These are phyloP conservation scores for Branchipolynoe longqiensis DNA, from an alignment of 2,888 invertebrate genomes.

Conservation along the genomic window DNA sequence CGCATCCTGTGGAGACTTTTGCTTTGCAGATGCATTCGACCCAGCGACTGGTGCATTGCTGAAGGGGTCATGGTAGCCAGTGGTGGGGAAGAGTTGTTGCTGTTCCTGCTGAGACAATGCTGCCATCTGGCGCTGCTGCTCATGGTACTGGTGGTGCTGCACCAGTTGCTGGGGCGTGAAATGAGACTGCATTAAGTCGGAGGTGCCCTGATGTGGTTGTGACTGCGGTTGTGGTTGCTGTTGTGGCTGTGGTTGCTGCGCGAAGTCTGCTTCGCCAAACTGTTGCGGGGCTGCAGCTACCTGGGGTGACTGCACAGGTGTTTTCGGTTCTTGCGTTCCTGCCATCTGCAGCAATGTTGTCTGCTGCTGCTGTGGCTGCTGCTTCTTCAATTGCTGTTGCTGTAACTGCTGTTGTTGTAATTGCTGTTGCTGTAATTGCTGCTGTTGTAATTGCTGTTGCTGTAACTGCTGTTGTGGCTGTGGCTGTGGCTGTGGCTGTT, in stretches of 20 bases:
- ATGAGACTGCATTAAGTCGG: constrained; percentile 48
- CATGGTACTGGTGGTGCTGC: constrained; percentile 61
- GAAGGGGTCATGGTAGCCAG: constrained; percentile 56
- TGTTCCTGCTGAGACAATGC: constrained; percentile 26
- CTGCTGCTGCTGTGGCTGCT: constrained; percentile 61
- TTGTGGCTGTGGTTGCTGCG: constrained; percentile 55
- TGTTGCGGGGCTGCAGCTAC: constrained; percentile 8
- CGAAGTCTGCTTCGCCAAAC: constrained; percentile 36
- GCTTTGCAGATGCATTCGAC: constrained; percentile 68
- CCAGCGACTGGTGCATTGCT: constrained; percentile 57
- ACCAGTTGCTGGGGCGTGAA: constrained; percentile 54
- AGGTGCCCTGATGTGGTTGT: too few species aligned
- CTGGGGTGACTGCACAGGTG: neutral
- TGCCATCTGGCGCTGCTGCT: constrained; percentile 49
- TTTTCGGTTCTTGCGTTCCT: constrained; percentile 14
- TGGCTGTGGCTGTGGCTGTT: constrained; percentile 50
- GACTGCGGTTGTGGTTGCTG: constrained; percentile 37
- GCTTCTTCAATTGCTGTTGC: constrained; percentile 40
- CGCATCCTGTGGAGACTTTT: constrained; percentile 82
- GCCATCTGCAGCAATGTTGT: neutral
- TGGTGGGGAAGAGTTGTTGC: constrained; percentile 58
- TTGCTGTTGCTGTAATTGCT: constrained; percentile 46
- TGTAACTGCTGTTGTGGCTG: constrained; percentile 57
- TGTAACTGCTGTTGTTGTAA: constrained; percentile 54
- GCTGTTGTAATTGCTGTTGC: constrained; percentile 58